Evolutionary conservation across 2,797 vertebrate species (phyloP).

Genomic region (Takifugu ocellatus): DNA sequence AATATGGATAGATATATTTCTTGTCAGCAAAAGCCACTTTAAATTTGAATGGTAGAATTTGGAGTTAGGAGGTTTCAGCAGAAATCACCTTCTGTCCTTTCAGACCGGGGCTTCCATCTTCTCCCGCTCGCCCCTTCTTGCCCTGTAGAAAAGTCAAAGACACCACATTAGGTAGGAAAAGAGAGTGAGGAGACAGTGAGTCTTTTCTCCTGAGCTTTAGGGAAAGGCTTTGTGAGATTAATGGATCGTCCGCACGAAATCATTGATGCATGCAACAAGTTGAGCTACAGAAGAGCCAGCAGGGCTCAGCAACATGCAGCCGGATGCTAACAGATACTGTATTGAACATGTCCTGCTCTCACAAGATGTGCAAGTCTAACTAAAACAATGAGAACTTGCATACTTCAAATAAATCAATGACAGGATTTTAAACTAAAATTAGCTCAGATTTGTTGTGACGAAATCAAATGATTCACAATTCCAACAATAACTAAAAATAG

Average conservation of each 20-base stretch:
- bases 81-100: conserved; percentile 84
- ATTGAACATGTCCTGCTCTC: no score
- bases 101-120: conserved; percentile 79
- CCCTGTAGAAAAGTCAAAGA: conserved; percentile 68
- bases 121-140: conserved; percentile 86
- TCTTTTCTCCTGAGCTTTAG: neutral
- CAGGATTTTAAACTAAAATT: no score
- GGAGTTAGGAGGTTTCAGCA: neutral
- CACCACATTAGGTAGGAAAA: neutral
- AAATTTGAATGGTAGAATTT: neutral
- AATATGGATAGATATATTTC: neutral
- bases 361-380: no score
- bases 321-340: no score
- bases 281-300: neutral
- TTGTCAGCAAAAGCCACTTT: neutral
- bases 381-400: no score
- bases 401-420: no score
- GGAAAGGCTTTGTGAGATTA: neutral
- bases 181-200: neutral
- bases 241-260: neutral
- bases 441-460: no score
- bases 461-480: no score
- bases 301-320: neutral
- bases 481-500: no score
- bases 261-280: neutral